These are phyloP conservation scores for Ammodytes marinus DNA, from an alignment of 2,113 vertebrate genomes.

Conservation along the genomic window DNA sequence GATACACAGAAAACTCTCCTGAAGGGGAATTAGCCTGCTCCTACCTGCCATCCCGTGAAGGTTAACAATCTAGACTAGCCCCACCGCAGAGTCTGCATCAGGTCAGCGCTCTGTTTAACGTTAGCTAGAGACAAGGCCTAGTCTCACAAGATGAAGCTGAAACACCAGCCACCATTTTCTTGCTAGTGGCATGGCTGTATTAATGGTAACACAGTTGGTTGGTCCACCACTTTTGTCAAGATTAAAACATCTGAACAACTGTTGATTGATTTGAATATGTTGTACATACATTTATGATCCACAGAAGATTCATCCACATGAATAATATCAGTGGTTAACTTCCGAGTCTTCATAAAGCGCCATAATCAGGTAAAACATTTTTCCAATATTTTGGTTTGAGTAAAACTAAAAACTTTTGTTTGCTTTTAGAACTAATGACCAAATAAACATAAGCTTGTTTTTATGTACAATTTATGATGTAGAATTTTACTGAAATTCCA, in stretches of 20 bases:
- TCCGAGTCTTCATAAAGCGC: not conserved
- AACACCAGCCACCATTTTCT: conserved; percentile 12
- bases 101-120: conserved; percentile 16
- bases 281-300: not conserved
- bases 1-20: conserved; percentile 51
- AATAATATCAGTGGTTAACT: not conserved
- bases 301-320: not conserved
- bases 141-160: not conserved
- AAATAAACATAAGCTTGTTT: not conserved
- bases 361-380: too few species aligned
- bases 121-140: not conserved
- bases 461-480: too few species aligned
- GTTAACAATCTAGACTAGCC: conserved; percentile 38
- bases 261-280: not conserved
- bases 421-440: not conserved
- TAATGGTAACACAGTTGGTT: not conserved
- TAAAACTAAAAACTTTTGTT: too few species aligned
- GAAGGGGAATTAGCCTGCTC: conserved; percentile 50
- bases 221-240: not conserved
- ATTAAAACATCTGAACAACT: not conserved
- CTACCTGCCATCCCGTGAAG: conserved; percentile 45
- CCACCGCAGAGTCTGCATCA: conserved; percentile 32
- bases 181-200: not conserved
- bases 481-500: not conserved
- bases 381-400: too few species aligned